These are phyloP conservation scores for Galerucella calmariensis DNA, from an alignment of 2,888 invertebrate species.

Conservation along the genomic window DNA sequence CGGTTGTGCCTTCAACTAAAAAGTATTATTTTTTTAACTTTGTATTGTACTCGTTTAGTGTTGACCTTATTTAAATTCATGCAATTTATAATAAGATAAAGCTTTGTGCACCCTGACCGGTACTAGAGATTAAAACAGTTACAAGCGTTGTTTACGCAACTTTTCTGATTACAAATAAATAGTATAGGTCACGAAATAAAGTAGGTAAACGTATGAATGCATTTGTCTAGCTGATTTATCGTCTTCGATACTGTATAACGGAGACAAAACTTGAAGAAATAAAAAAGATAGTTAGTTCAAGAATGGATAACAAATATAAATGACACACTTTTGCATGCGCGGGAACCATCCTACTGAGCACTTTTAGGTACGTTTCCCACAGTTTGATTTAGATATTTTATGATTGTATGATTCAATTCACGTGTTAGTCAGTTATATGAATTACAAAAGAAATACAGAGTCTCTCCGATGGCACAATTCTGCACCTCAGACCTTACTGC, in stretches of 20 bases:
- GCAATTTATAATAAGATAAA: slow-evolving; percentile 7
- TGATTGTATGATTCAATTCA: too few relatives aligned
- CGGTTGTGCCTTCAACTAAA: slow-evolving; percentile 17
- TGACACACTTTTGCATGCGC: neutral
- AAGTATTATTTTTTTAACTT: neutral
- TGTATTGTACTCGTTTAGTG: slow-evolving; percentile 1
- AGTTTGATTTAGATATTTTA: too few relatives aligned
- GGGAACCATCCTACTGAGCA: too few relatives aligned
- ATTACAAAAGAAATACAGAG: too few relatives aligned
- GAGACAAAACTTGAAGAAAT: neutral
- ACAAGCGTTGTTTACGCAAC: neutral
- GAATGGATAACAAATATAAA: neutral
- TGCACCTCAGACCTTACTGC: too few relatives aligned
- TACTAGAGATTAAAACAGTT: neutral
- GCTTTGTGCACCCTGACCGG: neutral
- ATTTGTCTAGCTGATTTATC: neutral
- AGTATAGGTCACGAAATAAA: neutral
- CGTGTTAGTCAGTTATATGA: too few relatives aligned
- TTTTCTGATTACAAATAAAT: neutral
- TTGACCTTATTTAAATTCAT: slow-evolving; percentile 15
- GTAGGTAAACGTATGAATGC: neutral
- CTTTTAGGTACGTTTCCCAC: too few relatives aligned
- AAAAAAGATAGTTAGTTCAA: neutral
- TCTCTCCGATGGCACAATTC: too few relatives aligned
- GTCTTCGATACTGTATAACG: neutral